Evolutionary conservation across 2,888 invertebrate genomes (phyloP), one percentile per base, ranked within the genome.

Genomic region (Trilocha varians): DNA sequence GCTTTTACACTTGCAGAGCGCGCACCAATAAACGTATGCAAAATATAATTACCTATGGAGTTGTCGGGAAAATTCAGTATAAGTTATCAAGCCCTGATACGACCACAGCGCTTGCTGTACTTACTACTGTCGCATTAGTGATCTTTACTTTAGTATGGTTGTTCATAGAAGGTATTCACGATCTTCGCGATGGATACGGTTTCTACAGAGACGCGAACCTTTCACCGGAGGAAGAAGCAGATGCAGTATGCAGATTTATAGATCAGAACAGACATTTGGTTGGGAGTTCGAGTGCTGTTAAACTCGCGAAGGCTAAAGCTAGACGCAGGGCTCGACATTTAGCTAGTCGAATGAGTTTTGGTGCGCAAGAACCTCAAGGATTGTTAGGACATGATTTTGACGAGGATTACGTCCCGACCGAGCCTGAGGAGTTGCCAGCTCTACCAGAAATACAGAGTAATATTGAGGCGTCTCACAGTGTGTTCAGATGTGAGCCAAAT

Each of bases 21-120:
- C 70, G 72, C 44, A 59, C 53, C 33, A 69, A 69, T 34, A 73
- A 61, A 39, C 56, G 54, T 1, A 77, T 75, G 6, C 62, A 55
- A 13, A 85, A 84, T 47, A 60, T 83, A 13, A 68, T 84, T 9
- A 84, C 83, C 1, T 84, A 82, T 40, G 84, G 82, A n/a, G 72
- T 84, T 2, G 32, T 79, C 5, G 83, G 82, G 2, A 65, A 67
- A 53, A 53, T 73, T 25, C 65, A 67, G 33, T 64, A 73, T 42
- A 65, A 69, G 39, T 40, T 77, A 13, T 53, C 63, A 0, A 62
- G 68, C 2, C 78, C 78, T 2, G 77, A 82, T 39, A 52, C 62
- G 3, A 70, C 70, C 1, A 80, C 82, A 5, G 56, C 65, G 0
- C 41, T 80, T 18, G 76, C 83, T 34, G 61, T 77, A 2, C 43